Evolutionary conservation across 2,888 invertebrate species (phyloP).

Genomic region (Hypomecis punctinalis): DNA sequence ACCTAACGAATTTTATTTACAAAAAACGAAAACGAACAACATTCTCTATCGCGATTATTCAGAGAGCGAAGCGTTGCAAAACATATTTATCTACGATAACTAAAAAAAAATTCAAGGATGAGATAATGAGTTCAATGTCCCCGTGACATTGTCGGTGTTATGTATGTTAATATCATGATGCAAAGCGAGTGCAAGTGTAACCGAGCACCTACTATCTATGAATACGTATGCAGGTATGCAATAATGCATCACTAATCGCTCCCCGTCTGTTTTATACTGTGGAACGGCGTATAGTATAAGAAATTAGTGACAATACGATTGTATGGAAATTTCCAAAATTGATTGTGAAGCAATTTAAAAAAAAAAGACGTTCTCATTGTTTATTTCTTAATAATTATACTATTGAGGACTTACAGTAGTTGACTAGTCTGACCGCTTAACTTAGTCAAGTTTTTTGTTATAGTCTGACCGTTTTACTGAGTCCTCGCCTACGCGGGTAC

Average conservation of each 20-base stretch:
- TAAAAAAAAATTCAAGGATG: conserved; percentile 79
- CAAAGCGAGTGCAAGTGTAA: conserved; percentile 49
- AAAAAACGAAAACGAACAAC: conserved; percentile 30
- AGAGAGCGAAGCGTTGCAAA: conserved; percentile 31
- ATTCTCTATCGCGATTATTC: conserved; percentile 29
- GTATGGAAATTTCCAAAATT: not conserved
- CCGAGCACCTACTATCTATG: not conserved
- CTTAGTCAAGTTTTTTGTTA: too few species aligned
- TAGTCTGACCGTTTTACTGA: too few species aligned
- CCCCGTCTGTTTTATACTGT: conserved; percentile 38
- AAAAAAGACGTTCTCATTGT: not conserved
- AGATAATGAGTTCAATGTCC: conserved; percentile 69
- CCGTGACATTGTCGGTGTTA: conserved; percentile 73
- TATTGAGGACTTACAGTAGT: too few species aligned
- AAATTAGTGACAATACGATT: conserved; percentile 9
- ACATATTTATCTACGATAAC: conserved; percentile 54
- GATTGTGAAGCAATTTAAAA: not conserved
- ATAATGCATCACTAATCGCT: conserved; percentile 41
- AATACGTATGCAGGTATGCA: conserved; percentile 38
- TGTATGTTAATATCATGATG: conserved; percentile 65
- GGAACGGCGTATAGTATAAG: conserved; percentile 1
- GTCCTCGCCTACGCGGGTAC: too few species aligned
- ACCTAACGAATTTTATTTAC: conserved; percentile 19
- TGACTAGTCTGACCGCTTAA: too few species aligned
- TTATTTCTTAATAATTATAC: too few species aligned